These are phyloP conservation scores for Corapipo altera DNA, from an alignment of 2,113 vertebrate species.

Conservation along the genomic window DNA sequence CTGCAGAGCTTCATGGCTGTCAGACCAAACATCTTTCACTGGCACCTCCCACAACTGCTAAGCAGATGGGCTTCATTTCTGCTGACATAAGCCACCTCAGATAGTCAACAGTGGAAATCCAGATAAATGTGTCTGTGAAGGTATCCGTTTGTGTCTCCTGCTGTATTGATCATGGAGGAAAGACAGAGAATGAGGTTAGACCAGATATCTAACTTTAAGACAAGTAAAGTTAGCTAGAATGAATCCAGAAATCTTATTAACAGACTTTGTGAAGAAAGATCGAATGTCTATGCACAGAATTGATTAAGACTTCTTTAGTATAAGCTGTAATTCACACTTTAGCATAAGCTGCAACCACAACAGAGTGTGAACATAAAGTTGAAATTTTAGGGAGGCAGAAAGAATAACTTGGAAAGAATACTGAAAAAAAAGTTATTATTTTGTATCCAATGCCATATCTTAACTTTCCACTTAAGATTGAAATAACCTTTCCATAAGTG, in stretches of 20 bases:
- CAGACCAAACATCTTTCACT: background rate
- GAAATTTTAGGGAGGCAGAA: background rate
- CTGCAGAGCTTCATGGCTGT: background rate
- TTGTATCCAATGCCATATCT: background rate
- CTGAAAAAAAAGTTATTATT: background rate
- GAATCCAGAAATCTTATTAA: slow-evolving; percentile 7
- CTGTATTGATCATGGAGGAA: background rate
- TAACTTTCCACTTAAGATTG: background rate
- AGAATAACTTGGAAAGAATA: background rate
- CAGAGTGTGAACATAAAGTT: background rate
- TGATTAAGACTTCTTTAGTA: background rate
- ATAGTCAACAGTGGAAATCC: background rate
- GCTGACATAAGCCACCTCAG: background rate
- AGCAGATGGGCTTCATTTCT: background rate
- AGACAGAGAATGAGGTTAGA: background rate
- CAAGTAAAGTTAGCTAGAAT: background rate
- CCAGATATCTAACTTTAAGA: background rate
- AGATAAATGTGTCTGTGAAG: background rate
- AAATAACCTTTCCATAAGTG: background rate
- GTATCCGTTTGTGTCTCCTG: background rate
- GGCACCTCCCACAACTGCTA: background rate
- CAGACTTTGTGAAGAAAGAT: background rate
- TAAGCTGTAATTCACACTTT: background rate
- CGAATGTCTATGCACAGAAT: background rate
- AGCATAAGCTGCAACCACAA: background rate